These are phyloP conservation scores for Halictus ligatus DNA, from an alignment of 2,888 invertebrate genomes.

Conservation along the genomic window DNA sequence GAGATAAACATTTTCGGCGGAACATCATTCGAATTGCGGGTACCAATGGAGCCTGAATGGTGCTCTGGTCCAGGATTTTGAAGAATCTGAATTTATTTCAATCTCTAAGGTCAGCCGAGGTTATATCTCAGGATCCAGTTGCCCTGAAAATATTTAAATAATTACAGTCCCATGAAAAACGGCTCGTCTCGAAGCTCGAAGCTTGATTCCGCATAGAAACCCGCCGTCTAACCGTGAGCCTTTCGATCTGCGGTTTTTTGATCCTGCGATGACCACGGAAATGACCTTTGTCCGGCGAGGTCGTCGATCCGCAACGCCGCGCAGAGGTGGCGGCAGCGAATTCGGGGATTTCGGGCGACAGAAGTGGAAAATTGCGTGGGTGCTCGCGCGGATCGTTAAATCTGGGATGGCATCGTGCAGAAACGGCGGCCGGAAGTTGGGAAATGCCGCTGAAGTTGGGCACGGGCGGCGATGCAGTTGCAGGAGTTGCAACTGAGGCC, in stretches of 20 bases:
- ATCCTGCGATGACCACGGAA: neutral
- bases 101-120: too few relatives aligned
- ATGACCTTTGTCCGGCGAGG: neutral
- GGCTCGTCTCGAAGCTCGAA: neutral
- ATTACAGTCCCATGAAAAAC: neutral
- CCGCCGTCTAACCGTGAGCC: too few relatives aligned
- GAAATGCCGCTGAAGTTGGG: constrained; percentile 45
- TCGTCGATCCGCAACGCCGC: neutral
- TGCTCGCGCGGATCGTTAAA: constrained; percentile 42
- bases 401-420: constrained; percentile 12
- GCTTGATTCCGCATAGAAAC: neutral
- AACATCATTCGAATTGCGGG: neutral
- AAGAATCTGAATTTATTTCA: neutral
- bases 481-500: constrained; percentile 25
- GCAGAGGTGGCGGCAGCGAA: neutral
- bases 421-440: constrained; percentile 46
- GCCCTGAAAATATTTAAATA: neutral
- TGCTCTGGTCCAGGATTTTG: neutral
- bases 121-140: neutral
- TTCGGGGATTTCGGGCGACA: neutral
- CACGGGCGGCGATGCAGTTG: constrained; percentile 19
- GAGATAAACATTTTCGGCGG: neutral
- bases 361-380: constrained; percentile 38
- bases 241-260: neutral
- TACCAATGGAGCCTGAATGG: neutral